Conservation (phyloP, 1,140 invertebrate species). For the Drosophila miranda region DNA sequence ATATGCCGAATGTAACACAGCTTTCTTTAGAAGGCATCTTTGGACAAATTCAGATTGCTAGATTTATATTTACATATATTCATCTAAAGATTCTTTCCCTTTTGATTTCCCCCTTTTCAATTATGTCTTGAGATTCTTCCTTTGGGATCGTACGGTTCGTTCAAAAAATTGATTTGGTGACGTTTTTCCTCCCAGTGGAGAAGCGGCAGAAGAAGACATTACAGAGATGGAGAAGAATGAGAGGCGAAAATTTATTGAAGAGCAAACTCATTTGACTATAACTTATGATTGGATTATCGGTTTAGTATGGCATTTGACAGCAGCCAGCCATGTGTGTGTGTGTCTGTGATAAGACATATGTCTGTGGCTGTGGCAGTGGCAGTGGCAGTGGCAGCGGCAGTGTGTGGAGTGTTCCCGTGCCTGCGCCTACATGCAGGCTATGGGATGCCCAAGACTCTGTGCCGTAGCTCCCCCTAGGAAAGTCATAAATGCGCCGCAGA, state of each 20-base stretch:
- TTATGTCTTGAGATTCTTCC: too few relatives aligned
- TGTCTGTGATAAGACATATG: slow-evolving; percentile 72
- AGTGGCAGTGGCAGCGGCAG: too few relatives aligned
- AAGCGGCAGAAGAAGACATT: slow-evolving; percentile 18
- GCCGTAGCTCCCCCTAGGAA: slow-evolving; percentile 24
- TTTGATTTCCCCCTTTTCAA: too few relatives aligned
- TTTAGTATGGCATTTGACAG: slow-evolving; percentile 79
- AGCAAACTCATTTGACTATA: slow-evolving; percentile 79
- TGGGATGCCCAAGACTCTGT: slow-evolving; percentile 27
- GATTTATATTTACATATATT: too few relatives aligned
- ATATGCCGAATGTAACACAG: too few relatives aligned
- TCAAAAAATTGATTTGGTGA: too few relatives aligned
- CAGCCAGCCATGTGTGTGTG: slow-evolving; percentile 38
- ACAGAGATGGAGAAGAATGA: slow-evolving; percentile 26
- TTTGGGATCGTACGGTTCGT: too few relatives aligned
- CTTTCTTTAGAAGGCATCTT: too few relatives aligned
- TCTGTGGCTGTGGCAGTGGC: slow-evolving; percentile 15
- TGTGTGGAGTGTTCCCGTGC: too few relatives aligned
- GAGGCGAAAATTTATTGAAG: slow-evolving; percentile 73
- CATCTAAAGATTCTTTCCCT: too few relatives aligned
- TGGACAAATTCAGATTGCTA: too few relatives aligned
- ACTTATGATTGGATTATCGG: slow-evolving; percentile 79
- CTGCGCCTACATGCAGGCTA: slow-evolving; percentile 71
- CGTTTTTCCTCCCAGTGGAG: neutral
- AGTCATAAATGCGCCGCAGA: slow-evolving; percentile 77